Evolutionary conservation across 2,888 invertebrate species (phyloP).

Genomic region (Timandra comae): DNA sequence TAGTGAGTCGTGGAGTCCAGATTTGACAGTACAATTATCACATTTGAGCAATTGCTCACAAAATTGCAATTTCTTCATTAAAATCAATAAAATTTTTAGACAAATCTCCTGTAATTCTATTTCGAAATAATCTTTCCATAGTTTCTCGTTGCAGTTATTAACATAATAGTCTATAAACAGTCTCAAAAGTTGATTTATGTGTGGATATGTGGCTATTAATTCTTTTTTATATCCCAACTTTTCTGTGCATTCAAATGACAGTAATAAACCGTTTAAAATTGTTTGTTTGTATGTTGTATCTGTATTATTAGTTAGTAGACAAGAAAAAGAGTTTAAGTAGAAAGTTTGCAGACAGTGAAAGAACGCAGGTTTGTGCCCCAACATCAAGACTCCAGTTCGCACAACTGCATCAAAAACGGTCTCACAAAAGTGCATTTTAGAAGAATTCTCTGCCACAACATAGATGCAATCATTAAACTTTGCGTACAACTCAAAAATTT

Average conservation of each 20-base stretch:
- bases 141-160: slow-evolving; percentile 14
- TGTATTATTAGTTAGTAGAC: slow-evolving; percentile 36
- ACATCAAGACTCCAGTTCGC: slow-evolving; percentile 27
- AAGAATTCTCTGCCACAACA: slow-evolving; percentile 46
- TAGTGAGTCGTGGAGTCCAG: slow-evolving; percentile 51
- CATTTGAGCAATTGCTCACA: slow-evolving; percentile 51
- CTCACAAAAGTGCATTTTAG: slow-evolving; percentile 35
- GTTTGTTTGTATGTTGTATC: slow-evolving; percentile 29
- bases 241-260: slow-evolving; percentile 39
- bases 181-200: slow-evolving; percentile 46
- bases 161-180: slow-evolving; percentile 43
- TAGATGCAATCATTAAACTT: slow-evolving; percentile 55
- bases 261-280: slow-evolving; percentile 35
- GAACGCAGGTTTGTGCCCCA: slow-evolving; percentile 40
- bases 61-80: slow-evolving; percentile 34
- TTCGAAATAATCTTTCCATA: slow-evolving; percentile 22
- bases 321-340: slow-evolving; percentile 44
- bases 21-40: slow-evolving; percentile 45
- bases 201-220: slow-evolving; percentile 46
- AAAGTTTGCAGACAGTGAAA: slow-evolving; percentile 52
- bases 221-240: slow-evolving; percentile 38
- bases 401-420: slow-evolving; percentile 30
- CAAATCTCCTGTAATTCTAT: slow-evolving; percentile 31
- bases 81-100: slow-evolving; percentile 38
- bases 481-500: slow-evolving; percentile 37